These are phyloP conservation scores for Drosophila buzzatii DNA, from an alignment of 2,888 invertebrate species.

Conservation along the genomic window DNA sequence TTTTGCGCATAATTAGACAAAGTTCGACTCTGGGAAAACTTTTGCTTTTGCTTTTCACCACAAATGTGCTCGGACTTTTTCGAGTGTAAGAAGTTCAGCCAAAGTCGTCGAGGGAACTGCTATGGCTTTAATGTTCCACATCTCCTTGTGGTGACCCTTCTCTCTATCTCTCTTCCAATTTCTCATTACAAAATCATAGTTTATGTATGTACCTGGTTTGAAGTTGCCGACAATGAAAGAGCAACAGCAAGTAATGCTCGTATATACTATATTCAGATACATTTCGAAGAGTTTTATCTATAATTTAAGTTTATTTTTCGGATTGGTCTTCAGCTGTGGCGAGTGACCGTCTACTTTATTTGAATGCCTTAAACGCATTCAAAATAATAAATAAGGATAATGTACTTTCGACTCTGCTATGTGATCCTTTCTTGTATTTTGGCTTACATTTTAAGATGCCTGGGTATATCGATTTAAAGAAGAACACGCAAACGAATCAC, in stretches of 20 bases:
- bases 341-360: too few relatives aligned
- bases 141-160: background rate
- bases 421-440: too few relatives aligned
- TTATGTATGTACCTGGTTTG: constrained; percentile 11
- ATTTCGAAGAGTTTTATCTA: background rate
- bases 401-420: too few relatives aligned
- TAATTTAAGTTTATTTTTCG: background rate
- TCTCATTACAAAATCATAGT: constrained; percentile 8
- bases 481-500: too few relatives aligned
- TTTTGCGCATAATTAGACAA: constrained; percentile 78
- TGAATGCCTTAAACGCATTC: too few relatives aligned
- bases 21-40: constrained; percentile 57
- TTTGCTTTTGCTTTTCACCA: constrained; percentile 46
- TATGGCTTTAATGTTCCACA: constrained; percentile 22
- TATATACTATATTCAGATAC: background rate
- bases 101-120: constrained; percentile 17
- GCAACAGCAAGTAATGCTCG: background rate
- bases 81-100: constrained; percentile 26
- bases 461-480: too few relatives aligned
- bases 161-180: background rate
- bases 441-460: too few relatives aligned
- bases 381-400: too few relatives aligned
- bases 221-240: background rate
- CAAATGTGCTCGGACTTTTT: constrained; percentile 61
- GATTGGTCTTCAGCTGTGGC: background rate